phyloP scores from a whole-genome alignment of 2,888 invertebrate species.

The Hanleya hanleyi region DNA sequence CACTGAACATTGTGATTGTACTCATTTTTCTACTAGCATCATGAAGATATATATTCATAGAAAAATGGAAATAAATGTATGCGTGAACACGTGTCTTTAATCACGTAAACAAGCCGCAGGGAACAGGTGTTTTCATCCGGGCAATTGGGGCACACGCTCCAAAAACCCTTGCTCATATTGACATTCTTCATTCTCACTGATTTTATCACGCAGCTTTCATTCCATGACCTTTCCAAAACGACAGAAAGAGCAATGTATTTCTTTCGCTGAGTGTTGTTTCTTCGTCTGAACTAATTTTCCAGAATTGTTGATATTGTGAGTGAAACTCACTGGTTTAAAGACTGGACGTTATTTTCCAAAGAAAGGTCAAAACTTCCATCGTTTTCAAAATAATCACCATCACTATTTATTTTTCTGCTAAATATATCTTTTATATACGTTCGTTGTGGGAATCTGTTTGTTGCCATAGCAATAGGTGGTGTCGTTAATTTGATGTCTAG shows the following conservation, averaged over 20 bases:
- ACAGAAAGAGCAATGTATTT: background rate
- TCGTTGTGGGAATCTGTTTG: too few relatives aligned
- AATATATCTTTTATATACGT: background rate
- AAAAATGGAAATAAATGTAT: too few relatives aligned
- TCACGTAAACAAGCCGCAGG: too few relatives aligned
- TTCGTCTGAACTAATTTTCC: background rate
- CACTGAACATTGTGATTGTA: too few relatives aligned
- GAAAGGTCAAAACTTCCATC: background rate
- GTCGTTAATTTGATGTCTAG: too few relatives aligned
- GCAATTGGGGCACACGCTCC: too few relatives aligned
- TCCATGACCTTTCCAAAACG: background rate
- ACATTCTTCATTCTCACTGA: background rate
- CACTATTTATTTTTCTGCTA: background rate
- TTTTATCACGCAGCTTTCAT: background rate
- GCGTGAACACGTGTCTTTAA: too few relatives aligned
- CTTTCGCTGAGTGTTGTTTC: background rate
- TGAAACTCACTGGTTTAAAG: background rate
- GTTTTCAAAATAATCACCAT: background rate
- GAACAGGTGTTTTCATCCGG: too few relatives aligned
- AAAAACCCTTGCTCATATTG: too few relatives aligned
- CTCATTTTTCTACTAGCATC: too few relatives aligned
- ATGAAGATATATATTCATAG: too few relatives aligned
- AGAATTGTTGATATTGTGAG: background rate
- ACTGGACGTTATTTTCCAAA: background rate
- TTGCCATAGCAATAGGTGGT: too few relatives aligned